Percentiles rank a stretch among this genome's conserved stretches.
phyloP scores from a whole-genome alignment of 2,888 invertebrate species.

The Conops quadrifasciatus region DNA sequence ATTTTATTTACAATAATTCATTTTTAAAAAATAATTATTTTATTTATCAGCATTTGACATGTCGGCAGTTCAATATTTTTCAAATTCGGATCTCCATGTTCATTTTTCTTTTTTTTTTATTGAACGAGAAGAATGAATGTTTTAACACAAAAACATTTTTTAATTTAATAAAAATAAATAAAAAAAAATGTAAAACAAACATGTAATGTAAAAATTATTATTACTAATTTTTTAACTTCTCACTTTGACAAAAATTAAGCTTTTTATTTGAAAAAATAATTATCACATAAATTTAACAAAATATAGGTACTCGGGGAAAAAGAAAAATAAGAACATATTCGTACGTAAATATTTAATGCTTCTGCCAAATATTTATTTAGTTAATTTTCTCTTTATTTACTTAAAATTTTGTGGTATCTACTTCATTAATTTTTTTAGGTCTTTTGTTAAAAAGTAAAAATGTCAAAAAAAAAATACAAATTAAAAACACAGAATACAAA shows the following conservation, averaged over 20 bases:
- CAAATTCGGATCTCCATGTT: not conserved
- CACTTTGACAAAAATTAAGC: not conserved
- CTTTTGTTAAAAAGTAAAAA: not conserved
- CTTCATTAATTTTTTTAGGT: not conserved
- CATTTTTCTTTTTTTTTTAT: not conserved
- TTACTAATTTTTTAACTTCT: too few species aligned
- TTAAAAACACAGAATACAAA: not conserved
- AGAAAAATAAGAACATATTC: too few species aligned
- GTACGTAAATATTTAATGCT: too few species aligned
- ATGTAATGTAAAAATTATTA: too few species aligned
- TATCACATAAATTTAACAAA: conserved; percentile 6
- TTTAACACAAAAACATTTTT: too few species aligned
- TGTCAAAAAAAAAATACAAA: not conserved
- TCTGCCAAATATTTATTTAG: not conserved
- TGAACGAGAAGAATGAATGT: not conserved
- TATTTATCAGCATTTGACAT: too few species aligned
- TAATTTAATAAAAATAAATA: not conserved
- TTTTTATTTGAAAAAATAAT: conserved; percentile 1
- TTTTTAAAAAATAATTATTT: too few species aligned
- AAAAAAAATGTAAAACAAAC: not conserved
- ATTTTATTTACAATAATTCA: not conserved
- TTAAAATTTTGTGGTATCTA: not conserved
- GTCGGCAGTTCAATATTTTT: too few species aligned
- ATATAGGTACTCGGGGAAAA: not conserved
- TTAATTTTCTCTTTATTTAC: not conserved